These are phyloP conservation scores for Motacilla alba DNA, from an alignment of 2,113 vertebrate species.

Conservation along the genomic window DNA sequence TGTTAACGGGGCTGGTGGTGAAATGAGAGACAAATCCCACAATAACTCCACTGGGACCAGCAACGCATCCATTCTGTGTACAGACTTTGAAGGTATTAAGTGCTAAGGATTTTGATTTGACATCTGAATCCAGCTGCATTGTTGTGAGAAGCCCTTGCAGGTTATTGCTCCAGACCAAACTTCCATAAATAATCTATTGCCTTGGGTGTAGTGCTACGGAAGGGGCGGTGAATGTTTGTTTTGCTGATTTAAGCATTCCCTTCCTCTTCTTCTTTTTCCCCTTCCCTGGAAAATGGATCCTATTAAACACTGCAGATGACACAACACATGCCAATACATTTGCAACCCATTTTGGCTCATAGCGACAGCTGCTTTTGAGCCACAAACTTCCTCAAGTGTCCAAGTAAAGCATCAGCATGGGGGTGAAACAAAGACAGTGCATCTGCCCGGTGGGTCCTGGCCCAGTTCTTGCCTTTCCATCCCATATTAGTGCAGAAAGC, in stretches of 20 bases:
- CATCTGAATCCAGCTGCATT: conserved; percentile 58
- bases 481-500: not conserved
- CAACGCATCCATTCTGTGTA: not conserved
- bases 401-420: not conserved
- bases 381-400: not conserved
- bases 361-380: not conserved
- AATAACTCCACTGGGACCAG: not conserved
- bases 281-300: conserved; percentile 27
- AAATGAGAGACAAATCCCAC: conserved; percentile 33
- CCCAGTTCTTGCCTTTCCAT: not conserved
- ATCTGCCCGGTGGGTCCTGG: not conserved
- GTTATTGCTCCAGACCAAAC: conserved; percentile 8
- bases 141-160: conserved; percentile 28
- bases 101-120: conserved; percentile 49
- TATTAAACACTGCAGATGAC: conserved; percentile 6
- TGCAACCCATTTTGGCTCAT: conserved; percentile 37
- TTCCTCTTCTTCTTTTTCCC: not conserved
- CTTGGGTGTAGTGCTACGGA: not conserved
- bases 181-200: conserved; percentile 30
- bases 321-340: conserved; percentile 18
- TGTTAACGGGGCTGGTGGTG: not conserved
- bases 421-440: not conserved
- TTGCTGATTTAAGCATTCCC: conserved; percentile 21
- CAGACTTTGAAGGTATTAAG: conserved; percentile 47
- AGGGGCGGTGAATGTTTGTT: not conserved